A percentile compares a stretch with the other conserved stretches of the same genome.
Evolutionary conservation across 1,140 invertebrate species (phyloP).

Genomic region (Drosophila lacteicornis): DNA sequence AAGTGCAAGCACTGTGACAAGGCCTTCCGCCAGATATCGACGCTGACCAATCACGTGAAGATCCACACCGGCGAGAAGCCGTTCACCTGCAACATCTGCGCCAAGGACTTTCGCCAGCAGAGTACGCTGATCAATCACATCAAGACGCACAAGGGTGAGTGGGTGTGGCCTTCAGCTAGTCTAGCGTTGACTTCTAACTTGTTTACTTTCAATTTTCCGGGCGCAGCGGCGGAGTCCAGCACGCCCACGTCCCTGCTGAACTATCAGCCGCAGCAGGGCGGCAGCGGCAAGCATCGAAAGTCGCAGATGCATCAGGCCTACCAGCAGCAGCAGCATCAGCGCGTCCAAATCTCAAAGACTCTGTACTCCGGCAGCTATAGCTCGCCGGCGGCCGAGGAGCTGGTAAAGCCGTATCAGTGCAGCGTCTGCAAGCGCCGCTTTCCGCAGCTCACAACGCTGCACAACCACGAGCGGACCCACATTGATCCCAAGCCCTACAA

Average conservation of each 20-base stretch:
- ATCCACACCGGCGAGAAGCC: slow-evolving; percentile 84
- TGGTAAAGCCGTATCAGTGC: slow-evolving; percentile 84
- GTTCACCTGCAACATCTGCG: slow-evolving; percentile 83
- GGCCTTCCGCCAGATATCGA: slow-evolving; percentile 82
- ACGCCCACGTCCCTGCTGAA: slow-evolving; percentile 79
- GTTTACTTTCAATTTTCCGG: neutral
- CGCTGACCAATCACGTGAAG: slow-evolving; percentile 84
- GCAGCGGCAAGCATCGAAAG: slow-evolving; percentile 63
- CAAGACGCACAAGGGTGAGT: slow-evolving; percentile 84
- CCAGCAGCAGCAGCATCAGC: slow-evolving; percentile 70
- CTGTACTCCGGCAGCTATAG: slow-evolving; percentile 81
- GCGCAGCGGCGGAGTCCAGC: slow-evolving; percentile 70
- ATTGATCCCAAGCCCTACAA: slow-evolving; percentile 85
- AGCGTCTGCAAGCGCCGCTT: slow-evolving; percentile 83
- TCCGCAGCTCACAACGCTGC: slow-evolving; percentile 81
- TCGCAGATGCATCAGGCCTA: slow-evolving; percentile 76
- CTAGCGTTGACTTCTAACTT: neutral
- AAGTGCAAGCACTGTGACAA: slow-evolving; percentile 84
- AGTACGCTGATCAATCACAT: slow-evolving; percentile 84
- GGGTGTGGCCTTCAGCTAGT: neutral
- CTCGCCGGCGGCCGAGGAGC: slow-evolving; percentile 79
- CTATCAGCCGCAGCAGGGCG: slow-evolving; percentile 68
- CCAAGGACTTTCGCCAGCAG: slow-evolving; percentile 83
- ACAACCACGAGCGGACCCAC: slow-evolving; percentile 84
- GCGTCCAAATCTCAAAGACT: slow-evolving; percentile 82